Base-by-base conservation (phyloP, 2,888 invertebrate genomes). In the Eueremaeus valkanovi region DNA sequence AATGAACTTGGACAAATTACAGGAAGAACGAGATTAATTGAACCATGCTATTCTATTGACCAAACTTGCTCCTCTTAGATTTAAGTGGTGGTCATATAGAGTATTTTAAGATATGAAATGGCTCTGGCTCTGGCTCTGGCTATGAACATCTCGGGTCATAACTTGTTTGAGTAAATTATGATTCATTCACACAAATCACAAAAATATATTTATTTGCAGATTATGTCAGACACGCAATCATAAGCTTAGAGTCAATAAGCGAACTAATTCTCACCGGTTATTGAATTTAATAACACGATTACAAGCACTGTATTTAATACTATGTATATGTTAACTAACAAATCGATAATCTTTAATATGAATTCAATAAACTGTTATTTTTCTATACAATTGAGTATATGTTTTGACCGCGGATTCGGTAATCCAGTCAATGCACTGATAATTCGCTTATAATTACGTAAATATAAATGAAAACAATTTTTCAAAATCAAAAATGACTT, bases 251-350 rank as follows among this genome's bases (percentile, higher is more conserved):
- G 55, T 55, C 27, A 55, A 55, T 55, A 24, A 55, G 55, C 27
- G 55, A 27, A 55, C 55, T 55, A 55, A 55, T 55, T 55, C 55
- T 55, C 55, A 55, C 55, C 55, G 55, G 55, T 55, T 55, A 55
- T 55, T 55, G 55, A 24, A 27, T 55, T 55, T 21, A 9, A 55
- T 55, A 55, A 55, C 27, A 55, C 24, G 55, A 55, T 55, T 55
- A 55, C 24, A 27, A 55, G 24, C 55, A 24, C 24, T 55, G 27
- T 55, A 51, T 51, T 36, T 8, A 8, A 36, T 36, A 11, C 5
- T 45, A 16, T 45, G 45, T 45, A 45, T 45, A 45, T 11, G 45
- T 45, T n/a, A n/a, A 27, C 29, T 63, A n/a, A 63, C 63, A 63
- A 63, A 63, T 63, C 63, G 63, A 63, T 63, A 29, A 21, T 33